Conservation (phyloP, 2,888 invertebrate genomes). For the Sialis fuliginosa region DNA sequence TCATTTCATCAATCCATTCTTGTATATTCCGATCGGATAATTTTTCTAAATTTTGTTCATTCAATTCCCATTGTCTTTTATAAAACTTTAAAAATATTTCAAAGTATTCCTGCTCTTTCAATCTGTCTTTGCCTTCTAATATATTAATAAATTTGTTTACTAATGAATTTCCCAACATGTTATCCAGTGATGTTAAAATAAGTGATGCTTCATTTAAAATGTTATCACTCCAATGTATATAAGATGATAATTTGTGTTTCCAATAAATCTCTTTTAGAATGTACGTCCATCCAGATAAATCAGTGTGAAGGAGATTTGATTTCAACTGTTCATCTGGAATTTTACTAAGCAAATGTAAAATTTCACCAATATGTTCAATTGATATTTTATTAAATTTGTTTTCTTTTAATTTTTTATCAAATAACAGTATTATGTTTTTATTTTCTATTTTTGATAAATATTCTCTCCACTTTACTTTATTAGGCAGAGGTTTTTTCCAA, state of each 20-base stretch:
- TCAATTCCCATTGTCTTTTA: slow-evolving; percentile 8
- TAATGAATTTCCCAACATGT: slow-evolving; percentile 5
- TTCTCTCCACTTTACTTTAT: slow-evolving; percentile 9
- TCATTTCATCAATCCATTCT: too few relatives aligned
- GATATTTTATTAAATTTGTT: slow-evolving; percentile 2
- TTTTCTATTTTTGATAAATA: slow-evolving; percentile 10
- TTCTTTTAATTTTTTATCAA: slow-evolving; percentile 9
- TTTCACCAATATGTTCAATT: slow-evolving; percentile 8
- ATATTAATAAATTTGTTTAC: slow-evolving; percentile 7
- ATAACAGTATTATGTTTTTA: slow-evolving; percentile 10
- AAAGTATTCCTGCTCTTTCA: slow-evolving; percentile 2
- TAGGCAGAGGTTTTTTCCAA: slow-evolving; percentile 8
- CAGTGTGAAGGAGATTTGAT: slow-evolving; percentile 4
- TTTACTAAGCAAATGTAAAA: slow-evolving; percentile 9
- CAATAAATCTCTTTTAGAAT: slow-evolving; percentile 11
- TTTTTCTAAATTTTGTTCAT: slow-evolving; percentile 1
- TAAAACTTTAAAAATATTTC: slow-evolving; percentile 8
- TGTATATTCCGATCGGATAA: background rate
- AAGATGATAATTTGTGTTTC: slow-evolving; percentile 7
- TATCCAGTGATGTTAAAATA: slow-evolving; percentile 9
- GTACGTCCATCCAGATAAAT: slow-evolving; percentile 12
- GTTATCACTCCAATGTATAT: slow-evolving; percentile 8
- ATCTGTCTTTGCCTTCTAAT: slow-evolving; percentile 4
- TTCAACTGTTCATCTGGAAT: slow-evolving; percentile 7
- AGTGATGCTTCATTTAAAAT: slow-evolving; percentile 9